These are phyloP conservation scores for Cnemophilus loriae DNA, from an alignment of 2,113 vertebrate genomes.

Conservation along the genomic window DNA sequence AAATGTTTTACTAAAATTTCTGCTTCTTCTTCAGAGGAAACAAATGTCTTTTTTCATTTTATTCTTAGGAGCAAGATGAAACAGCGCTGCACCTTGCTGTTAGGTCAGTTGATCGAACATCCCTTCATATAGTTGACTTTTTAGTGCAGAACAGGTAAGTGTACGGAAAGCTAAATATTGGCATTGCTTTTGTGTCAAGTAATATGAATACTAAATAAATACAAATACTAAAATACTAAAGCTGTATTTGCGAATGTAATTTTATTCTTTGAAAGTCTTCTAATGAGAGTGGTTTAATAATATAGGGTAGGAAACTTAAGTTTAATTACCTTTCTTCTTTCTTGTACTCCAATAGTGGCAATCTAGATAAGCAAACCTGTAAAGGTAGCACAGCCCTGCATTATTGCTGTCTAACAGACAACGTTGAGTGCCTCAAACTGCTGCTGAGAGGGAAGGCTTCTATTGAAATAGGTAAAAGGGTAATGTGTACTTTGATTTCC, in stretches of 20 bases:
- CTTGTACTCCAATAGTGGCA: slow-evolving; percentile 73
- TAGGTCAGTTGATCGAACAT: slow-evolving; percentile 90
- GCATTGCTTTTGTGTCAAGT: neutral
- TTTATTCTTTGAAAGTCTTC: neutral
- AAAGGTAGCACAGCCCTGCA: slow-evolving; percentile 91
- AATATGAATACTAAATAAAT: neutral
- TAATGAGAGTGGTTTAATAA: neutral
- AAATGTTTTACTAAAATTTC: neutral
- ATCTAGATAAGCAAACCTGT: slow-evolving; percentile 88
- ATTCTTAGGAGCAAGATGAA: slow-evolving; percentile 87
- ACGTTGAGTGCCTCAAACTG: slow-evolving; percentile 93
- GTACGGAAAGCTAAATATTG: neutral
- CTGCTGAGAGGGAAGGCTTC: slow-evolving; percentile 91
- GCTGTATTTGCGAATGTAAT: neutral
- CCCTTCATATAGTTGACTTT: slow-evolving; percentile 96
- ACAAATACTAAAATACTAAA: neutral
- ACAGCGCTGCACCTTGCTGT: slow-evolving; percentile 93
- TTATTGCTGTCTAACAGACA: slow-evolving; percentile 94
- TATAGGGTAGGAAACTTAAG: neutral
- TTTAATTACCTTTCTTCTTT: neutral
- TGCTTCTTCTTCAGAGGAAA: neutral
- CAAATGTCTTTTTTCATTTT: neutral
- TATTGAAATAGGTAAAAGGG: slow-evolving; percentile 82
- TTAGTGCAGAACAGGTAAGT: slow-evolving; percentile 91
- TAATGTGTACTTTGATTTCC: neutral